Conservation (phyloP, 2,797 vertebrate species). For the Sebastes hopkinsi region DNA sequence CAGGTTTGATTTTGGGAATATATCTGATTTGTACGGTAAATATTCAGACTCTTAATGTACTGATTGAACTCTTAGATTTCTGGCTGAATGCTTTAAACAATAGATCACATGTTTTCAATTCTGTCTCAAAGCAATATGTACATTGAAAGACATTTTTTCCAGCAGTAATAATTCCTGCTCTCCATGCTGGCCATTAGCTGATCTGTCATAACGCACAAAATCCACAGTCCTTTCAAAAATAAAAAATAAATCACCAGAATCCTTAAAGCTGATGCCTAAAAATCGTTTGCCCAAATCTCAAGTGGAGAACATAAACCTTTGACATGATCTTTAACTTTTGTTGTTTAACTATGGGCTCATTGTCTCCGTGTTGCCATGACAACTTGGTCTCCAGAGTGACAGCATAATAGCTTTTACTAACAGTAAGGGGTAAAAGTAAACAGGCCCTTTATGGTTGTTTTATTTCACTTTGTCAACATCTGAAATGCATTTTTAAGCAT, state of each 20-base stretch:
- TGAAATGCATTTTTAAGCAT: background rate
- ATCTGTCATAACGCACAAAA: too few relatives aligned
- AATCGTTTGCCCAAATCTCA: background rate
- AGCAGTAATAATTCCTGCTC: background rate
- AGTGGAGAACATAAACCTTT: background rate
- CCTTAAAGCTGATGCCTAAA: background rate
- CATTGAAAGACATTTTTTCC: background rate
- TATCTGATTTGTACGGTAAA: too few relatives aligned
- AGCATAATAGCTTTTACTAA: conserved; percentile 2
- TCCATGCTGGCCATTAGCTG: background rate
- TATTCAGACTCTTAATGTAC: background rate
- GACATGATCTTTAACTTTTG: background rate
- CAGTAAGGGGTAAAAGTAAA: too few relatives aligned
- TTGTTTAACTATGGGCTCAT: background rate
- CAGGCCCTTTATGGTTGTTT: background rate
- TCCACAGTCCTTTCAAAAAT: too few relatives aligned
- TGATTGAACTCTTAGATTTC: background rate
- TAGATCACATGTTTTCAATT: background rate
- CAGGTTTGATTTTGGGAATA: too few relatives aligned
- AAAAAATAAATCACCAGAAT: background rate
- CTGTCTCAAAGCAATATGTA: background rate
- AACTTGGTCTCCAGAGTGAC: background rate
- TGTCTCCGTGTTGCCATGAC: background rate
- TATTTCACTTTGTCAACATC: background rate
- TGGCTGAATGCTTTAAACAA: background rate